These are phyloP conservation scores for Atlantisia rogersi DNA, from an alignment of 2,113 vertebrate species.

Conservation along the genomic window DNA sequence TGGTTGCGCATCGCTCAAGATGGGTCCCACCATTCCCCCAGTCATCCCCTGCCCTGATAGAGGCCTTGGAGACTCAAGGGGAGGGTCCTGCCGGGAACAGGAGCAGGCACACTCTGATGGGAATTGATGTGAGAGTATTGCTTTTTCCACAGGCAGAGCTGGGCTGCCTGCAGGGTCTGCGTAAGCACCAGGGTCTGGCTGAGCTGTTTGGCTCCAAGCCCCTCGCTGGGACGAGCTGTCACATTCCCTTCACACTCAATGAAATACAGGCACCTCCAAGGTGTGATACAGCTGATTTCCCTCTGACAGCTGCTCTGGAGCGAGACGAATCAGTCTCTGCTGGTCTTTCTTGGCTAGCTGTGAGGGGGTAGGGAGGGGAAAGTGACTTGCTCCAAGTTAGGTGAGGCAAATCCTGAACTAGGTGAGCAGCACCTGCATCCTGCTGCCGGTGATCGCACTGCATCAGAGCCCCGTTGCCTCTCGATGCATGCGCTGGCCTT, in stretches of 20 bases:
- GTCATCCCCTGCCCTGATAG: not conserved
- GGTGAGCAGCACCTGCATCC: not conserved
- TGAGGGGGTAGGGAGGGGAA: rapidly evolving
- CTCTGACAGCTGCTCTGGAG: slow-evolving; percentile 42
- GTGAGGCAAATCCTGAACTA: not conserved
- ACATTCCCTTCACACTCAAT: not conserved
- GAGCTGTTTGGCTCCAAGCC: not conserved
- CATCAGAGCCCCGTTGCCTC: rapidly evolving
- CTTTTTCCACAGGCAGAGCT: not conserved
- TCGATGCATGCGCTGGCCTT: rapidly evolving
- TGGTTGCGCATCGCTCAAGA: not conserved
- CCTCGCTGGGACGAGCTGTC: not conserved
- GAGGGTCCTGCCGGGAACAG: not conserved
- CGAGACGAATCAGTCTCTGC: not conserved
- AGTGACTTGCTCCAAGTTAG: not conserved
- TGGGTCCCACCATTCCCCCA: not conserved
- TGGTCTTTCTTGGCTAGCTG: not conserved
- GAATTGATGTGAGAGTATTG: rapidly evolving
- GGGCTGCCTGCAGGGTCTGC: rapidly evolving
- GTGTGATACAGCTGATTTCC: not conserved
- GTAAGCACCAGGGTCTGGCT: not conserved
- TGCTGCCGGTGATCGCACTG: not conserved
- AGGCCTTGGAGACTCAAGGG: not conserved
- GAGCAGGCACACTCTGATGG: not conserved
- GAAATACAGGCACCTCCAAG: not conserved